Base-by-base conservation (phyloP, 2,797 vertebrate genomes). In the Kryptopterus vitreolus region DNA sequence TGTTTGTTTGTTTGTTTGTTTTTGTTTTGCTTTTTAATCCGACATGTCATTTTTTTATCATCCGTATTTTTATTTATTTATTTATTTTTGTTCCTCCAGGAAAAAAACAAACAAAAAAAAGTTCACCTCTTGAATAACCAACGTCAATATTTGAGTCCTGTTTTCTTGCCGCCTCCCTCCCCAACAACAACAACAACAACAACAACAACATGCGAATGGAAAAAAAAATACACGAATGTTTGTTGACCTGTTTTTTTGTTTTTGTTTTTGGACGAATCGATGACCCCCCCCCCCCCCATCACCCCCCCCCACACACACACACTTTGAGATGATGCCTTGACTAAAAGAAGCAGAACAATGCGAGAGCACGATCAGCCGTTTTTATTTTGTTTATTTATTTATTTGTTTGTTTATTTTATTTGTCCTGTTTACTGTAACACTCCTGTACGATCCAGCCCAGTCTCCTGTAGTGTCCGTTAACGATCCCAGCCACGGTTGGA, bases 401-500 rank as follows among this genome's bases (percentile, higher is more conserved):
- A n/a, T n/a, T n/a, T n/a, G n/a, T n/a, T n/a, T n/a, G n/a, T n/a
- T n/a, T n/a, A n/a, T n/a, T n/a, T n/a, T n/a, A n/a, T n/a, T 62
- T 83, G 77, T 77, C 78, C 75, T 79, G 76, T 78, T n/a, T 76
- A 83, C 80, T 86, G 63, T 85, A 69, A 70, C 79, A 86, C 78
- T 86, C 66, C 83, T 83, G 85, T 77, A 88, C 83, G 85, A 79
- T 81, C 69, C 78, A 68, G 48, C 74, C 69, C 76, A 84, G 82
- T 81, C 78, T 87, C 70, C 78, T 80, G 76, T 79, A 82, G 58
- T 85, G 82, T 85, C 79, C 76, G 73, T 85, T 85, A n/a, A 82
- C 77, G 90, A 93, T 94, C 92, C n/a, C 94, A 84, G 80, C 59
- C 81, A 92, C 88, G 94, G 92, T 85, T 89, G 94, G 94, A 93